Evolutionary conservation across 1,140 invertebrate genomes (phyloP).

Genomic region (Lepidurus couesii): DNA sequence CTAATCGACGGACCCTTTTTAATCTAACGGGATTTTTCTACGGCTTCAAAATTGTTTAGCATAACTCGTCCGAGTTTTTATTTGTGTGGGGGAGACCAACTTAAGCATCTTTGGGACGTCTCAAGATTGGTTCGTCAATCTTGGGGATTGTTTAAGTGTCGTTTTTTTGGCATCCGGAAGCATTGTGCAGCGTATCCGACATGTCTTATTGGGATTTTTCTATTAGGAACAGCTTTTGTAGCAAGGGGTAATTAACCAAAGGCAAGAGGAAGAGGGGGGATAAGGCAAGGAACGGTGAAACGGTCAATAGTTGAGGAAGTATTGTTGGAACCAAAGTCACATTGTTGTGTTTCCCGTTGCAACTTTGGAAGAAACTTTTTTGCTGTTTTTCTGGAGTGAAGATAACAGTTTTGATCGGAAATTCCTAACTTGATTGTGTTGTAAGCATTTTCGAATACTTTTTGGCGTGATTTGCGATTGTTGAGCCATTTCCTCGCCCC

Average conservation of each 20-base stretch:
- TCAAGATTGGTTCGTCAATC: neutral
- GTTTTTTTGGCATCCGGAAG: neutral
- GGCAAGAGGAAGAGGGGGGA: neutral
- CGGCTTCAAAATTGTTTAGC: neutral
- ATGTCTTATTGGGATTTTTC: neutral
- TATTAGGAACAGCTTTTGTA: neutral
- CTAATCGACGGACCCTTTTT: neutral
- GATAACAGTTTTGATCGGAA: conserved; percentile 6
- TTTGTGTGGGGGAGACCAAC: neutral
- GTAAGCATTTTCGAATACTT: neutral
- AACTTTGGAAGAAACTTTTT: neutral
- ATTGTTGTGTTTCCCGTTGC: neutral
- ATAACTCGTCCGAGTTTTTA: neutral
- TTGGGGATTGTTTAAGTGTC: neutral
- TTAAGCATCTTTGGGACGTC: neutral
- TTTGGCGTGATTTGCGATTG: neutral
- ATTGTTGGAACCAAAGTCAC: neutral
- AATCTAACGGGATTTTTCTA: neutral
- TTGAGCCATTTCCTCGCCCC: neutral
- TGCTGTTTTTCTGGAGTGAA: neutral
- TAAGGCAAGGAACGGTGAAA: neutral
- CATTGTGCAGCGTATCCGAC: neutral
- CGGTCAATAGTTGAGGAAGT: neutral
- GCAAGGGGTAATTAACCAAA: neutral
- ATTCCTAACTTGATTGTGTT: neutral